A percentile compares a stretch with the other conserved stretches of the same genome.
Conservation (phyloP, 2,797 vertebrate species). For the Carcharodon carcharias region DNA sequence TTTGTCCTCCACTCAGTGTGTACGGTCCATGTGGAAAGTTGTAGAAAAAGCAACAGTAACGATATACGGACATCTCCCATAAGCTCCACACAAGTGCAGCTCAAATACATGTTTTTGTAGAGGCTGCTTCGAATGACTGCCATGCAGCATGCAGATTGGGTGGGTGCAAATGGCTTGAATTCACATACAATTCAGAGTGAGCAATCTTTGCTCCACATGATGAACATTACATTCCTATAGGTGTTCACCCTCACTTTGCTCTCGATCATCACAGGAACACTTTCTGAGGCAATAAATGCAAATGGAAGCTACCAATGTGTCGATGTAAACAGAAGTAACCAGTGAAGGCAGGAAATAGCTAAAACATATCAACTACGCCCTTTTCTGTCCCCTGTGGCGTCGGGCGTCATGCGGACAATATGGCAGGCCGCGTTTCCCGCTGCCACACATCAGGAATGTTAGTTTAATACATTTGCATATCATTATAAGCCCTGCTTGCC, state of each 20-base stretch:
- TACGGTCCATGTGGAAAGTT: neutral
- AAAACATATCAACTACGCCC: neutral
- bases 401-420: no score
- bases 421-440: no score
- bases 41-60: neutral
- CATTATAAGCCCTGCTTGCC: no score
- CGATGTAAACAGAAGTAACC: neutral
- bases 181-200: neutral
- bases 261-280: neutral
- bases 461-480: no score
- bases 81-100: neutral
- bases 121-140: neutral
- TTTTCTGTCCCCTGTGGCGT: no score
- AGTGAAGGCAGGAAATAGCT: neutral
- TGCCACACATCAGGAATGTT: no score
- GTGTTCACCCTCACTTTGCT: neutral
- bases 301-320: neutral
- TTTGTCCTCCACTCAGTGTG: neutral
- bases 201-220: neutral
- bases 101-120: neutral
- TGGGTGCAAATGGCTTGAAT: neutral
- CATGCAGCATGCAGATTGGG: neutral
- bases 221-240: neutral
- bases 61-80: neutral
- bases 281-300: neutral